Percentiles rank a stretch among this genome's conserved stretches.
Conservation (phyloP, 1,140 invertebrate genomes). For the Drosophila miranda region DNA sequence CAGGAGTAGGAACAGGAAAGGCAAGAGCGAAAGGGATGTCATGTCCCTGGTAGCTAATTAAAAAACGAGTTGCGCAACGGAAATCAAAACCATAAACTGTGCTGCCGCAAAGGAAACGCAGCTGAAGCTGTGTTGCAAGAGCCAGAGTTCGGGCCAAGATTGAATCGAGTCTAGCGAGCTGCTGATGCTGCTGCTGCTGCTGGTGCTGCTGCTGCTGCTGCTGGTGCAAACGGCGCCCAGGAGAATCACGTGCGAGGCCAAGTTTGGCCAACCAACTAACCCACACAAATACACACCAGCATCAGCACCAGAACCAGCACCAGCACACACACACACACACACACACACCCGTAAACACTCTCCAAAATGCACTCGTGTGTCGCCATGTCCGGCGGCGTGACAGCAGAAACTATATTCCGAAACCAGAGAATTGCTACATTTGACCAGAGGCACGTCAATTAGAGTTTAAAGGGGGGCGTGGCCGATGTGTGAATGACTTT, state of each 20-base stretch:
- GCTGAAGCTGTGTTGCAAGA: conserved; percentile 2
- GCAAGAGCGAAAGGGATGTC: conserved; percentile 6
- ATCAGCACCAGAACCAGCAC: background rate
- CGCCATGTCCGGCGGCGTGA: conserved; percentile 49
- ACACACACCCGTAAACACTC: conserved; percentile 19
- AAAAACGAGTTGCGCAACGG: conserved; percentile 40
- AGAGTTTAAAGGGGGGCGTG: conserved; percentile 47
- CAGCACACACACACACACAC: conserved; percentile 4
- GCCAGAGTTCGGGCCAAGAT: conserved; percentile 10
- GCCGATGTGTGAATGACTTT: conserved; percentile 58
- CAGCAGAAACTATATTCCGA: conserved; percentile 48
- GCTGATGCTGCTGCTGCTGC: too few relatives aligned
- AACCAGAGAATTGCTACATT: conserved; percentile 55
- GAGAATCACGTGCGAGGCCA: conserved; percentile 54
- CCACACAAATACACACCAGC: conserved; percentile 35
- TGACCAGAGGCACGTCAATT: conserved; percentile 73
- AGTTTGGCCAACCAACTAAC: conserved; percentile 48
- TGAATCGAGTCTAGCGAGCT: conserved; percentile 20
- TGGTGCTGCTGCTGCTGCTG: too few relatives aligned
- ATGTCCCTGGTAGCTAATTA: conserved; percentile 49
- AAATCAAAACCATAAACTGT: conserved; percentile 59
- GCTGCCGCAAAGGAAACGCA: conserved; percentile 45
- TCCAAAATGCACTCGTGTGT: conserved; percentile 68
- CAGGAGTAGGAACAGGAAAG: conserved; percentile 4
- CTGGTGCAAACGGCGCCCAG: conserved; percentile 10